phyloP scores from a whole-genome alignment of 2,797 vertebrate genomes.

The Sebastes ruberrimus region DNA sequence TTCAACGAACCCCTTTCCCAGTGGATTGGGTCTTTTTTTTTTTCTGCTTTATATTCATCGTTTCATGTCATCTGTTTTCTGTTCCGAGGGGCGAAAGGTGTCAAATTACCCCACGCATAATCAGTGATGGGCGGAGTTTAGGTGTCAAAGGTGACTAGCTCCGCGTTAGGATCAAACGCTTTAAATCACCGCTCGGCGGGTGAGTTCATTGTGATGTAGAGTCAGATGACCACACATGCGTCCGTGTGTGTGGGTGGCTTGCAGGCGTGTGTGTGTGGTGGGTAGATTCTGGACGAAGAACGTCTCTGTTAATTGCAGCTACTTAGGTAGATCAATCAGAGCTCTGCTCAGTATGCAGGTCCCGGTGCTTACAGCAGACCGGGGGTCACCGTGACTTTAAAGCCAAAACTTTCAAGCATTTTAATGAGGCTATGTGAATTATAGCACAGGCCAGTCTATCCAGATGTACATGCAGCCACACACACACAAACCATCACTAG shows the following conservation, averaged over 20 bases:
- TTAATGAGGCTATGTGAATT: constrained; percentile 79
- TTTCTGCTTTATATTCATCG: constrained; percentile 45
- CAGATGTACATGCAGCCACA: constrained; percentile 38
- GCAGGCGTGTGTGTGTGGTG: constrained; percentile 7
- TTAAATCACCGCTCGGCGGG: constrained; percentile 16
- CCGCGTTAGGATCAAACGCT: constrained; percentile 52
- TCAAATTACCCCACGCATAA: constrained; percentile 59
- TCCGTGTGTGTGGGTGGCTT: constrained; percentile 38
- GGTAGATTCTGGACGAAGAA: constrained; percentile 43
- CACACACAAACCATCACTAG: background rate
- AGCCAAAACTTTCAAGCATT: constrained; percentile 74
- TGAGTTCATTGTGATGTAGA: constrained; percentile 8
- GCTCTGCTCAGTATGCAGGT: constrained; percentile 73
- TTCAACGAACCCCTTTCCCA: constrained; percentile 40
- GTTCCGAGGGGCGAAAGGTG: constrained; percentile 33
- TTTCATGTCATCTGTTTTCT: constrained; percentile 56
- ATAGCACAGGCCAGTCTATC: constrained; percentile 36
- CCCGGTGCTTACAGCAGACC: constrained; percentile 42
- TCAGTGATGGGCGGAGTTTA: constrained; percentile 54
- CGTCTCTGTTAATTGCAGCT: constrained; percentile 77
- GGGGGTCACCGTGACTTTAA: constrained; percentile 76
- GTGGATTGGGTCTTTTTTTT: constrained; percentile 11
- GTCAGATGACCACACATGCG: constrained; percentile 26
- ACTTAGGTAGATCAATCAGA: constrained; percentile 78
- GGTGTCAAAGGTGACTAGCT: constrained; percentile 50